These are phyloP conservation scores for Menidia menidia DNA, from an alignment of 2,797 vertebrate genomes.

Conservation along the genomic window DNA sequence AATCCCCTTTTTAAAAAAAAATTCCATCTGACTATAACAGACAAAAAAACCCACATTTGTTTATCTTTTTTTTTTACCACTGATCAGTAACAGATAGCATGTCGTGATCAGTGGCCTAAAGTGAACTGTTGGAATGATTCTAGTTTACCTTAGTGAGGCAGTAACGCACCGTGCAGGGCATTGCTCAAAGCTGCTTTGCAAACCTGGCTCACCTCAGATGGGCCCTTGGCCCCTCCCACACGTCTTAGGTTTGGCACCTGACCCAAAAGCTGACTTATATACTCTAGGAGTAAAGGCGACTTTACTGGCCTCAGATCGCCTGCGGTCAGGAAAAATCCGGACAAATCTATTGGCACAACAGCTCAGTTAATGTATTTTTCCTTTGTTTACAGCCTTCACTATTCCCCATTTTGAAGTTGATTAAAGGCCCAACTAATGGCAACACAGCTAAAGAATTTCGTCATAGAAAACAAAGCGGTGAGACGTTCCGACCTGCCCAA, in stretches of 20 bases:
- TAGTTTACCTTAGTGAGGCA: rapidly evolving
- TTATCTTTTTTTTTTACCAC: too few relatives aligned
- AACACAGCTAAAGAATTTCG: too few relatives aligned
- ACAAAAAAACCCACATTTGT: too few relatives aligned
- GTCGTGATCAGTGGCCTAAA: background rate
- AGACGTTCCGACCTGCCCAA: too few relatives aligned
- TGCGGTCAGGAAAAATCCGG: background rate
- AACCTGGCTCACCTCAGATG: conserved; percentile 1
- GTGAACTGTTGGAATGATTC: background rate
- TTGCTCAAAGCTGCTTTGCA: conserved; percentile 27
- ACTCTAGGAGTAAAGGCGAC: background rate
- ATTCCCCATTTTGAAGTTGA: too few relatives aligned
- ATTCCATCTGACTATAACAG: too few relatives aligned
- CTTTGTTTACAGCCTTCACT: too few relatives aligned
- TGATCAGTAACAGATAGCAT: background rate
- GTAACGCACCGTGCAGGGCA: background rate
- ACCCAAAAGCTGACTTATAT: background rate
- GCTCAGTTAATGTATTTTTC: too few relatives aligned
- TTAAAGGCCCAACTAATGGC: too few relatives aligned
- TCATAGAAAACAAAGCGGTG: too few relatives aligned
- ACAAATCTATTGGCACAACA: too few relatives aligned
- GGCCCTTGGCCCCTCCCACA: background rate
- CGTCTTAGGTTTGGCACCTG: background rate
- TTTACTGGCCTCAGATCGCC: background rate
- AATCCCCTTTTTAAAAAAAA: too few relatives aligned